Base-by-base conservation (phyloP, 2,888 invertebrate species). In the Drepana falcataria region DNA sequence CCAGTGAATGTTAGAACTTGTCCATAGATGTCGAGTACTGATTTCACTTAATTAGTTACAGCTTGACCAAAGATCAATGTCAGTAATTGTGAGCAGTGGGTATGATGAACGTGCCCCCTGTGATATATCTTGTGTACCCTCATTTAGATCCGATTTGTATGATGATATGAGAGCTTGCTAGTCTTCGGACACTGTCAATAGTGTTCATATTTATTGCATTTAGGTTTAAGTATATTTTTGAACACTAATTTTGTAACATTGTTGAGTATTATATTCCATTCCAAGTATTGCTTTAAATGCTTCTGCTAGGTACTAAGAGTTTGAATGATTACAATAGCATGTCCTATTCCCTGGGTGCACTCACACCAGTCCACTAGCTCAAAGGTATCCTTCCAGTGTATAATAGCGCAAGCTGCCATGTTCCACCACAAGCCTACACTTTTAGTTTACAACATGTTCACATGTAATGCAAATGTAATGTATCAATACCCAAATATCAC, bases 301-400 rank as follows among this genome's bases (percentile, higher is more conserved):
- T 73, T 70, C 49, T 56, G 60, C n/a, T 40, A 41, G 2, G 44
- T 35, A 40, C 35, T 41, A 51, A 33, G n/a, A 33, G 33, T 40
- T 41, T 49, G 2, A 35, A 2, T 37, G 2, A 37, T 37, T 37
- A 37, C 37, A 37, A 37, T 4, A 37, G n/a, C n/a, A 3, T 37
- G 37, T 37, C 37, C 37, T 54, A 49, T 59, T 56, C 33, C 5
- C 48, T 52, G 51, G 47, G 51, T 53, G 58, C 55, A 57, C 55
- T 52, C 59, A 57, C 52, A 53, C 54, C 55, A 53, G 59, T 58
- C 66, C 59, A 55, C 61, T 61, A 70, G 72, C 65, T 76, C 69
- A 68, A 69, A 57, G 35, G 58, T 66, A 59, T 67, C 68, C 73
- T 73, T 71, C 72, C 73, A 65, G 57, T 52, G 51, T 63, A 54